Evolutionary conservation across 1,140 invertebrate genomes (phyloP).

Genomic region (Aphidius gifuensis): DNA sequence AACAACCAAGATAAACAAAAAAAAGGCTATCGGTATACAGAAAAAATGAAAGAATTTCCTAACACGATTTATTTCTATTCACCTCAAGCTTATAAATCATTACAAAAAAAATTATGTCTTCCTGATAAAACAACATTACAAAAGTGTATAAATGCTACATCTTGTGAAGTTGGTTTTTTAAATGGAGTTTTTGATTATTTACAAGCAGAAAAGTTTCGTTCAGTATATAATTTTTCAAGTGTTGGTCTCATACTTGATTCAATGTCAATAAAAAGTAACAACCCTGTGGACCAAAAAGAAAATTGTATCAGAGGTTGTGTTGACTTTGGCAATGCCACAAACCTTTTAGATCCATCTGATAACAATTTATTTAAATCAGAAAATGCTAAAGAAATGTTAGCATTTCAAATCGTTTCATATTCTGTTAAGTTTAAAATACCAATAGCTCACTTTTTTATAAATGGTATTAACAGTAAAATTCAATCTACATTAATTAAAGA

Average conservation of each 20-base stretch:
- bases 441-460: conserved; percentile 7
- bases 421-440: conserved; percentile 5
- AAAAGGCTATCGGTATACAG: not conserved
- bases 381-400: conserved; percentile 4
- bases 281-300: not conserved
- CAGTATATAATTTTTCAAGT: not conserved
- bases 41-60: no score
- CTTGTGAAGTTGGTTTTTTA: conserved; percentile 3
- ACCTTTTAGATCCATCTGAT: not conserved
- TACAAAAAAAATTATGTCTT: no score
- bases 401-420: conserved; percentile 8
- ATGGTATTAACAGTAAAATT: not conserved
- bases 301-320: not conserved
- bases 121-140: not conserved
- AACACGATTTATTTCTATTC: no score
- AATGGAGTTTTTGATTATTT: conserved; percentile 5
- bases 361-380: not conserved
- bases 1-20: not conserved
- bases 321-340: not conserved
- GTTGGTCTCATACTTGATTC: not conserved
- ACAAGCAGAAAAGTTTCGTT: not conserved
- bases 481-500: conserved; percentile 5
- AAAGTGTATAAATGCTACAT: not conserved
- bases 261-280: not conserved
- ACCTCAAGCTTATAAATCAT: no score